Evolutionary conservation across 1,140 invertebrate genomes (phyloP), one percentile per base, ranked within the genome.

Genomic region (Helicorthomorpha holstii): DNA sequence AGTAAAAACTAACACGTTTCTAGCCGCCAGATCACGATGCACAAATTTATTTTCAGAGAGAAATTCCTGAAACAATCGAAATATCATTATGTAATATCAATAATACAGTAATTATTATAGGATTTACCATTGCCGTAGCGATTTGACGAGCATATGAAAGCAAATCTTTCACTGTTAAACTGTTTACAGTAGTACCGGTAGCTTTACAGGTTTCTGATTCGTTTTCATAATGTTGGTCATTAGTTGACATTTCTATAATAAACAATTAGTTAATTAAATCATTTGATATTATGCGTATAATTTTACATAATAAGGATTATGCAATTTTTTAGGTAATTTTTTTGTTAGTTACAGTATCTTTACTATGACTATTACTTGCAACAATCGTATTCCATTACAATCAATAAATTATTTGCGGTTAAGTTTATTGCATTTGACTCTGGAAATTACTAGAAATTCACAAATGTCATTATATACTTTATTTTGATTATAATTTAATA

Each of bases 1-100:
- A 19, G 56, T 54, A 4, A 48, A 47, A 1, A 90, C 64, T 1
- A 90, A 67, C 27, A 90, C 78, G 66, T 90, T 90, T 53, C 86
- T 73, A 0, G 85, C 52, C 4, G 54, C 49, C 46, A 54, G 41
- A 48, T 62, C 52, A 57, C 58, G 43, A 52, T 51, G 53, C 4
- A 50, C 29, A 54, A 62, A 63, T 29, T 61, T 61, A 27, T 58
- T 59, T 7, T 59, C 49, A 12, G 63, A 55, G 19, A 68, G 52
- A 49, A 62, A 66, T 52, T 66, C 66, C 66, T 67, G 48, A 34
- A 16, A 34, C 7, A 34, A 34, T 34, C 16, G 7, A 34, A 34
- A 34, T n/a, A n/a, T n/a, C n/a, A n/a, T n/a, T n/a, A n/a, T n/a
- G n/a, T n/a, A n/a, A n/a, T n/a, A n/a, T n/a, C n/a, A n/a, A n/a